These are phyloP conservation scores for Tupiocoris notatus DNA, from an alignment of 2,888 invertebrate species.

Conservation along the genomic window DNA sequence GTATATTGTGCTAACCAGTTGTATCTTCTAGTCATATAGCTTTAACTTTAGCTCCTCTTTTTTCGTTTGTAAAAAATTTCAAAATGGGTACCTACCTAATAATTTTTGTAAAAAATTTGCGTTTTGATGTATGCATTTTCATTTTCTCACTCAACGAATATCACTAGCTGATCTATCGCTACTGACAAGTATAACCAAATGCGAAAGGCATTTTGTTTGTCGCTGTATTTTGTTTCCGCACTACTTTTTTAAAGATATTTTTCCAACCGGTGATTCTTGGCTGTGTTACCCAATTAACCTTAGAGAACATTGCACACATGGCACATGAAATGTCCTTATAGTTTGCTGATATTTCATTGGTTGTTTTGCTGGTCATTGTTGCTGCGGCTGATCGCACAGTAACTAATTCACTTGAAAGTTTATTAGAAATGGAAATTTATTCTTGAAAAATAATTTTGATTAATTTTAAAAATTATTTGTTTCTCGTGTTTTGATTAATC, in stretches of 20 bases:
- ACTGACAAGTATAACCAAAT: background rate
- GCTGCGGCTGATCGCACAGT: background rate
- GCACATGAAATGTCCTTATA: no score
- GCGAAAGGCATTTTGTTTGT: background rate
- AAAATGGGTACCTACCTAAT: no score
- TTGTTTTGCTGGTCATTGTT: background rate
- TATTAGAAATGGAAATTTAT: background rate
- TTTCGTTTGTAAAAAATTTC: no score
- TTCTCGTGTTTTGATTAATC: background rate
- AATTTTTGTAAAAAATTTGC: no score
- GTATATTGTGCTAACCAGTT: background rate
- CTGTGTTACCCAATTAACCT: no score
- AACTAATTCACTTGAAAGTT: background rate
- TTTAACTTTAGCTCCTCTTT: background rate
- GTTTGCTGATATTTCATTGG: no score
- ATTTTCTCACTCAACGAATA: background rate
- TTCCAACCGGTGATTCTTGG: no score
- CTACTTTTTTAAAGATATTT: no score
- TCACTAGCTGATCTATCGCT: background rate
- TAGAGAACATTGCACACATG: no score
- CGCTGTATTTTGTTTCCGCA: no score
- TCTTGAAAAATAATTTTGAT: background rate
- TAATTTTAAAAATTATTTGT: background rate
- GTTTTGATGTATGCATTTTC: background rate
- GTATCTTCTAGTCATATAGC: constrained; percentile 21